A percentile compares a stretch with the other conserved stretches of the same genome.
These are phyloP conservation scores for Microcebus griseorufus DNA, from an alignment of 2,113 vertebrate species.

Conservation along the genomic window DNA sequence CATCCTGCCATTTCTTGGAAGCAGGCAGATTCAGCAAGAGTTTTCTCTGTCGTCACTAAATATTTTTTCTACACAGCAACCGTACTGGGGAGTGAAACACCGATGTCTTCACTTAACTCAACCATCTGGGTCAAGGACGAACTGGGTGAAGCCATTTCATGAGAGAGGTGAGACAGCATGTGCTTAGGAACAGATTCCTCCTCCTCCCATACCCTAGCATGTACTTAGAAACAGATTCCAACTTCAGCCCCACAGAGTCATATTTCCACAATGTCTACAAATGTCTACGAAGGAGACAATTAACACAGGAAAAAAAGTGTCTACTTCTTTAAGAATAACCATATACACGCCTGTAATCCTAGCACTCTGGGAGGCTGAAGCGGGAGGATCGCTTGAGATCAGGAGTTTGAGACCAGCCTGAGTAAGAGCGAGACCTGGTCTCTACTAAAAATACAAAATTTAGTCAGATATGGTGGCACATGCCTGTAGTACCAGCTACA, in stretches of 20 bases:
- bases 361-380: too few relatives aligned
- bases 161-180: background rate
- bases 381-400: too few relatives aligned
- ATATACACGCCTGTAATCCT: background rate
- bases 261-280: constrained; percentile 74
- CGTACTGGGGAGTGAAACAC: background rate
- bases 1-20: background rate
- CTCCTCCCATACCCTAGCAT: background rate
- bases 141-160: constrained; percentile 15
- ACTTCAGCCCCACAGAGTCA: constrained; percentile 70
- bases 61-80: background rate
- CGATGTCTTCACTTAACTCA: constrained; percentile 27
- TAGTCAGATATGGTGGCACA: too few relatives aligned
- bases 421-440: too few relatives aligned
- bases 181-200: constrained; percentile 69
- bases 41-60: background rate
- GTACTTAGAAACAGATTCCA: constrained; percentile 73
- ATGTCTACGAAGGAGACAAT: constrained; percentile 70
- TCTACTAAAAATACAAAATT: too few relatives aligned
- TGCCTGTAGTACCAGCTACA: too few relatives aligned
- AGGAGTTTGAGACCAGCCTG: too few relatives aligned
- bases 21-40: too few relatives aligned
- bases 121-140: constrained; percentile 72
- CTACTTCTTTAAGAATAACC: constrained; percentile 68
- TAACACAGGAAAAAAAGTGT: constrained; percentile 66